Evolutionary conservation across 2,113 vertebrate genomes (phyloP).

Genomic region (Reinhardtius hippoglossoides): DNA sequence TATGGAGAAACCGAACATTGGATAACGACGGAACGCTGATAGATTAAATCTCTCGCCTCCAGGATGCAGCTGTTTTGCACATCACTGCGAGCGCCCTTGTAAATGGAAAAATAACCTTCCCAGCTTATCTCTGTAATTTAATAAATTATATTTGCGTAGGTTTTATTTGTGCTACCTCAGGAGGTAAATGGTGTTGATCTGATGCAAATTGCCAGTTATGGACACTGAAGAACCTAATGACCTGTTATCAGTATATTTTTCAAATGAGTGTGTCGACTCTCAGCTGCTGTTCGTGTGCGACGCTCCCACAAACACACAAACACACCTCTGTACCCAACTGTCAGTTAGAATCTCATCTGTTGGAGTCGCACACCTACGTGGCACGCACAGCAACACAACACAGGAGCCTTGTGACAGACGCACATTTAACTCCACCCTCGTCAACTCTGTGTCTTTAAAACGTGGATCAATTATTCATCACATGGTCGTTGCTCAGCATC

Average conservation of each 20-base stretch:
- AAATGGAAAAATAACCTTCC: conserved; percentile 39
- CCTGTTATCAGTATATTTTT: background rate
- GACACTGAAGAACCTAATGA: background rate
- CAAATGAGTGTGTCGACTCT: background rate
- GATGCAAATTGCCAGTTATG: conserved; percentile 13
- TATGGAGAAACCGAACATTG: conserved; percentile 60
- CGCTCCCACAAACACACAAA: background rate
- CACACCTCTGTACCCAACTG: conserved; percentile 3
- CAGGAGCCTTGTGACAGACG: background rate
- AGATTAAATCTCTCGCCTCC: conserved; percentile 64
- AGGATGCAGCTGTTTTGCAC: conserved; percentile 33
- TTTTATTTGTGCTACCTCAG: background rate
- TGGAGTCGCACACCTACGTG: conserved; percentile 30
- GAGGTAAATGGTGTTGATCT: background rate
- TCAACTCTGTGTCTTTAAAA: background rate
- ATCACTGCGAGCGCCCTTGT: conserved; percentile 31
- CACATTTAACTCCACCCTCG: background rate
- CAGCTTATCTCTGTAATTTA: background rate
- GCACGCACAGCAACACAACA: background rate
- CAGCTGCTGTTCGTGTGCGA: background rate
- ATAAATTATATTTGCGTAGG: background rate
- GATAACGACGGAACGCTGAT: conserved; percentile 35
- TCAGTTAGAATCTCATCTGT: conserved; percentile 14
- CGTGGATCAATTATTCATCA: background rate
- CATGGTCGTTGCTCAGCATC: background rate